phyloP scores from a whole-genome alignment of 2,113 vertebrate species.

The Tragelaphus scriptus region DNA sequence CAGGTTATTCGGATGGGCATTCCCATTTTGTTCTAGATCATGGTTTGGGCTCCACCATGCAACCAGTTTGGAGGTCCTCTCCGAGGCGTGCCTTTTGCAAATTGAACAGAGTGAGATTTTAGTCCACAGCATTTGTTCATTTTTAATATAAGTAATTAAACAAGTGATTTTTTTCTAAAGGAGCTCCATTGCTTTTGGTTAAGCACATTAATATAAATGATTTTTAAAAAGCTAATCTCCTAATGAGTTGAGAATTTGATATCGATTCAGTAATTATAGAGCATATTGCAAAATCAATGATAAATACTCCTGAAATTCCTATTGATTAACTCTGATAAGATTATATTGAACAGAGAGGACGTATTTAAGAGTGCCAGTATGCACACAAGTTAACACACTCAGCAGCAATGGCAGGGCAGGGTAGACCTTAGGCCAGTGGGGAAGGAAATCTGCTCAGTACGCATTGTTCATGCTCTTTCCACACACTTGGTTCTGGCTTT shows the following conservation, averaged over 20 bases:
- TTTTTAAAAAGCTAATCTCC: conserved; percentile 65
- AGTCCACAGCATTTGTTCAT: conserved; percentile 6
- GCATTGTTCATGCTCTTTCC: neutral
- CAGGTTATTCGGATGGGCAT: neutral
- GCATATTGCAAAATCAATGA: conserved; percentile 72
- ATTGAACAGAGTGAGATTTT: neutral
- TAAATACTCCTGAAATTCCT: conserved; percentile 60
- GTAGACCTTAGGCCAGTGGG: neutral
- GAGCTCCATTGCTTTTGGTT: conserved; percentile 61
- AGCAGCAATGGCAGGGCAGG: neutral
- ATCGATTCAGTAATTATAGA: conserved; percentile 74
- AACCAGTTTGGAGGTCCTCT: neutral
- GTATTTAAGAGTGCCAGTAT: neutral
- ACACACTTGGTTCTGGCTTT: conserved; percentile 51
- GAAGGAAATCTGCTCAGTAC: neutral
- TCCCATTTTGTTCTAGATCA: neutral
- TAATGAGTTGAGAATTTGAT: conserved; percentile 74
- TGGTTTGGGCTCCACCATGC: neutral
- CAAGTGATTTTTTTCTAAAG: conserved; percentile 7
- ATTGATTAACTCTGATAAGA: conserved; percentile 57
- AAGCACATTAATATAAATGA: conserved; percentile 73
- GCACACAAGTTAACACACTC: neutral
- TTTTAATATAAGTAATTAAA: conserved; percentile 65
- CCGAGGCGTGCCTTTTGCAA: neutral
- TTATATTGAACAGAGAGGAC: neutral